phyloP scores from a whole-genome alignment of 35 echinoderm and acorn worm species.

The Strongylocentrotus purpuratus region DNA sequence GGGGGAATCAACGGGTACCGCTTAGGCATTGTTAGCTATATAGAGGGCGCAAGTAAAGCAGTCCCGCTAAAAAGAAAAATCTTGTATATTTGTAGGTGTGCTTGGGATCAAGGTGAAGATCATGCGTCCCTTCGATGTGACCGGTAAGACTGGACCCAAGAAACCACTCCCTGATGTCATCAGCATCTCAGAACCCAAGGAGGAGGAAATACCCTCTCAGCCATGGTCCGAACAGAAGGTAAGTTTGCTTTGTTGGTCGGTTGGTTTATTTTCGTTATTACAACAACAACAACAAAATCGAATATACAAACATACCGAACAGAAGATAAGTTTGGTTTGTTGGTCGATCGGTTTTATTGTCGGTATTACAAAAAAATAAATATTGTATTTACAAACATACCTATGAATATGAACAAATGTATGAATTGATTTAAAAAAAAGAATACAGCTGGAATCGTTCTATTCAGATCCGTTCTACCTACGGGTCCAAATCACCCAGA shows the following conservation, averaged over 20 bases:
- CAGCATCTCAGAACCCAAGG: conserved; percentile 94
- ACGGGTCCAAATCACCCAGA: not conserved
- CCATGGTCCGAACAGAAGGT: conserved; percentile 98
- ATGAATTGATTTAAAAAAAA: not conserved
- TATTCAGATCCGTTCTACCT: not conserved
- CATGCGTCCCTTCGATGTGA: conserved; percentile 89
- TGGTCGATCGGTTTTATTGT: too few species aligned
- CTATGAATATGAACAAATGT: not conserved
- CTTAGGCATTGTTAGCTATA: too few species aligned
- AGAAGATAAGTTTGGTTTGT: too few species aligned
- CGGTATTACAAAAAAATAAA: too few species aligned
- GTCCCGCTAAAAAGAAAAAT: too few species aligned
- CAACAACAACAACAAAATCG: not conserved
- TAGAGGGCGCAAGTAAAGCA: too few species aligned
- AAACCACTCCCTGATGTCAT: conserved; percentile 92
- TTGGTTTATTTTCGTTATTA: not conserved
- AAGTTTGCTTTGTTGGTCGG: not conserved
- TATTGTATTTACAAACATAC: not conserved
- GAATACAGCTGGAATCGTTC: not conserved
- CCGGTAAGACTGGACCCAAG: conserved; percentile 92
- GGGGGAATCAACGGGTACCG: too few species aligned
- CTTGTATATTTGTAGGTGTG: conserved; percentile 64
- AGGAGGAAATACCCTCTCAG: conserved; percentile 72
- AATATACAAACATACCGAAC: not conserved
- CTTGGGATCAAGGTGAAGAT: conserved; percentile 99